These are phyloP conservation scores for Piezodorus guildinii DNA, from an alignment of 1,140 invertebrate genomes.

Conservation along the genomic window DNA sequence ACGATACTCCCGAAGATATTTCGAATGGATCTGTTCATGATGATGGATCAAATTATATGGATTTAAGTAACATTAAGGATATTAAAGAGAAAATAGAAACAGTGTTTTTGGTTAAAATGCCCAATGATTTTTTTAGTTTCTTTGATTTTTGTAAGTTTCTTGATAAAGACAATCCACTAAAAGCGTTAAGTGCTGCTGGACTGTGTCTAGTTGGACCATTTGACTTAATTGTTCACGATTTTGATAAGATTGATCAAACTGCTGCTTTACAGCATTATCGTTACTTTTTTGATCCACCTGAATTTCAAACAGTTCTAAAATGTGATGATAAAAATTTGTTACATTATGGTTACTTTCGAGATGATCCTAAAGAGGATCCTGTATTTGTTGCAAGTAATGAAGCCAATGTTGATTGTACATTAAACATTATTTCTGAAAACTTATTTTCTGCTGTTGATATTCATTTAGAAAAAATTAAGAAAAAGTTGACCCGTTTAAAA, in stretches of 20 bases:
- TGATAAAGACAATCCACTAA: constrained; percentile 44
- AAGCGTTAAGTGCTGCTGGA: constrained; percentile 51
- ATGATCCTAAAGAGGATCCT: constrained; percentile 60
- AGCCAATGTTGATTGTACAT: constrained; percentile 49
- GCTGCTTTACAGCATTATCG: constrained; percentile 55
- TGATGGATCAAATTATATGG: background rate
- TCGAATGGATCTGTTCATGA: background rate
- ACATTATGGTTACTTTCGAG: constrained; percentile 59
- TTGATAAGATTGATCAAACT: constrained; percentile 35
- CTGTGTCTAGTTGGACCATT: constrained; percentile 74
- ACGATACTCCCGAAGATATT: no score
- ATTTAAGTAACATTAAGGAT: background rate
- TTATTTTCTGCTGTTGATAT: constrained; percentile 75
- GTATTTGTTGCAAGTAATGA: constrained; percentile 66
- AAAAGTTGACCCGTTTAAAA: constrained; percentile 52
- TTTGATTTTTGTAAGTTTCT: constrained; percentile 64
- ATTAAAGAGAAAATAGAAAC: constrained; percentile 42
- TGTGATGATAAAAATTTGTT: constrained; percentile 5
- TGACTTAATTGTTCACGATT: constrained; percentile 62
- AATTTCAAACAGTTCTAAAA: constrained; percentile 51
- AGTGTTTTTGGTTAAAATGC: constrained; percentile 77
- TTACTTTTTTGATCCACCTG: constrained; percentile 87
- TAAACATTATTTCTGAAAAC: constrained; percentile 64
- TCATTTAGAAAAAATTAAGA: constrained; percentile 49
- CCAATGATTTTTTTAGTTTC: constrained; percentile 75